Evolutionary conservation across 2,113 vertebrate species (phyloP), one percentile per base, ranked within the genome.

Genomic region (Lasiurus cinereus): DNA sequence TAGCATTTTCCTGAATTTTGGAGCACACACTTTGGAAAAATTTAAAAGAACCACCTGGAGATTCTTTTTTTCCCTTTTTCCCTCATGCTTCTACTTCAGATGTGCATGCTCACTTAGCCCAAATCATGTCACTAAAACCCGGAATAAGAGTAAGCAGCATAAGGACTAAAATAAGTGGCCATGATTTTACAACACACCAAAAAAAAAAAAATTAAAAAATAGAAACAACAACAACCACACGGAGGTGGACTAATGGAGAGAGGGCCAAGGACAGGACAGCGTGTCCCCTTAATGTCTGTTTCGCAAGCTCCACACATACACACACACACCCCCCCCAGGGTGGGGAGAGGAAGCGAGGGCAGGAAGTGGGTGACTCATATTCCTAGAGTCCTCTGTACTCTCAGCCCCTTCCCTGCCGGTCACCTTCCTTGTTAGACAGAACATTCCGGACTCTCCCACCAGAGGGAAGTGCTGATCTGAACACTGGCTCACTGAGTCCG

Each of bases 81-180:
- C 8, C 46, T 91, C 92, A 87, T 54, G 18, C 8, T 80, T 85
- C 64, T 76, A 83, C 46, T 74, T 83, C 69, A 77, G 54, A 86
- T 88, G 22, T 67, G 36, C 77, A 18, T 43, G 31, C 56, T 87
- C 29, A 84, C 16, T 74, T 76, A 48, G 36, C 66, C 48, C 69
- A 93, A 74, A 69, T 50, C 93, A 54, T 83, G 83, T 89, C 76
- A 66, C 43, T 70, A 87, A 84, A 70, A 43, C 21, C 56, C 83
- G 67, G 87, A 83, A 50, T 90, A 83, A 66, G 54, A 94, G 67
- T 69, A 93, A 70, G 70, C 67, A 89, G 90, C 22, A 83, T 56
- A 88, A 83, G 62, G 24, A 66, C 54, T 84, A 82, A 90, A 89
- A 88, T 88, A 91, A 50, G 83, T 89, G 21, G 76, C 43, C 22